Evolutionary conservation across 2,113 vertebrate genomes (phyloP), one percentile per base, ranked within the genome.

Genomic region (Quiscalus mexicanus): DNA sequence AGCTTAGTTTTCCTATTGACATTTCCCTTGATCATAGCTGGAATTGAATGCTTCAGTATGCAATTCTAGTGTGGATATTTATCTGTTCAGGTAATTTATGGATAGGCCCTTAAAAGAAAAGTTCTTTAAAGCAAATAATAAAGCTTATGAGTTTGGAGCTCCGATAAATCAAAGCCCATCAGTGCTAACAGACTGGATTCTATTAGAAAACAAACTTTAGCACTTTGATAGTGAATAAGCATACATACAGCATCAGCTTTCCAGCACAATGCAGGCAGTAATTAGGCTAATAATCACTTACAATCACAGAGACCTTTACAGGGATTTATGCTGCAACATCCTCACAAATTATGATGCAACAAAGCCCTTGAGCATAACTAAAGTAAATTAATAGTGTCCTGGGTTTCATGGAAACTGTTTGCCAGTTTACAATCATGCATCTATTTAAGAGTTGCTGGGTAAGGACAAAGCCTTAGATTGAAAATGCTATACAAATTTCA

Each of bases 381-480:
- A 41, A 90, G 73, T 84, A 96, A 96, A 96, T 96, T 86, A 95
- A 62, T 87, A 71, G 76, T 89, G 90, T 96, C 88, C 45, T 76
- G 53, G 80, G 90, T 97, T 96, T 97, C 95, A 96, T 78, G 93
- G 92, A 95, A 96, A 95, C 95, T 96, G 18, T 91, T 95, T 88
- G 65, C 73, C 69, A 70, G 31, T 90, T 90, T 92, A 41, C 62
- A 65, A 27, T 79, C 55, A 13, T 73, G 37, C 53, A 64, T 75
- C 60, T 89, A 7, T 75, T 79, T 63, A 65, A 73, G 81, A 50
- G 62, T 76, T 89, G 69, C 76, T 92, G 85, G 56, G 5, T 87
- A 85, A 84, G 19, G 37, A 52, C 44, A 87, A 45, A 81, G 62
- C 33, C 56, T 82, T 92, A 55, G 45, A 53, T n/a, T 60, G 64